A percentile compares a stretch with the other conserved stretches of the same genome.
phyloP scores from a whole-genome alignment of 2,797 vertebrate genomes.

The Petrocephalus sullivani region DNA sequence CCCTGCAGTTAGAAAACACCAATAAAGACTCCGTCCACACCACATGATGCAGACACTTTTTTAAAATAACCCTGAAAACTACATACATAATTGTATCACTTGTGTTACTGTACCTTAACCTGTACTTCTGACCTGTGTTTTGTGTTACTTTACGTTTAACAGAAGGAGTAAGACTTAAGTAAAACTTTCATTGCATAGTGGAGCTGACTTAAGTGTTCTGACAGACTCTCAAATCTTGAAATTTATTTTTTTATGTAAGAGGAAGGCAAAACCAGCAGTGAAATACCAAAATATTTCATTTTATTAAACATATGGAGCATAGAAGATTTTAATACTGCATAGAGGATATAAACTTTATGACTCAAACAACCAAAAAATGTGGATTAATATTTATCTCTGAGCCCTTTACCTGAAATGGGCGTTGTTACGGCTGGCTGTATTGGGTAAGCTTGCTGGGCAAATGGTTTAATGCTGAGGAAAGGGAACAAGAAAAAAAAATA shows the following conservation, averaged over 20 bases:
- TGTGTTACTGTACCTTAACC: background rate
- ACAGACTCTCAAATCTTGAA: background rate
- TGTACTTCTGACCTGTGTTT: background rate
- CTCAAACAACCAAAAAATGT: background rate
- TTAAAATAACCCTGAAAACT: background rate
- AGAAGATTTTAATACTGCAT: background rate
- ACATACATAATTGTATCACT: background rate
- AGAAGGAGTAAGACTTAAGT: background rate
- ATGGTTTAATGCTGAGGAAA: slow-evolving; percentile 88
- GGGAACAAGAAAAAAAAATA: slow-evolving; percentile 40
- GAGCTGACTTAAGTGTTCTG: background rate
- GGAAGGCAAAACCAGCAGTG: background rate
- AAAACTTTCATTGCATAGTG: background rate
- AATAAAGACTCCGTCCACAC: background rate
- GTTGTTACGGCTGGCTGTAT: slow-evolving; percentile 90
- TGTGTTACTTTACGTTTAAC: background rate
- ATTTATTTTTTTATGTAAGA: background rate
- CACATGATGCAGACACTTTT: background rate
- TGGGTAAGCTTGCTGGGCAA: slow-evolving; percentile 90
- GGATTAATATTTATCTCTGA: background rate
- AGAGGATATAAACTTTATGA: background rate
- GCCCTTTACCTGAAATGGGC: slow-evolving; percentile 84
- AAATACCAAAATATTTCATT: background rate
- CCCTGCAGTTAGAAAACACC: slow-evolving; percentile 57
- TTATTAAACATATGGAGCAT: background rate